Evolutionary conservation across 2,888 invertebrate genomes (phyloP), one percentile per base, ranked within the genome.

Genomic region (Diaphora mendica): DNA sequence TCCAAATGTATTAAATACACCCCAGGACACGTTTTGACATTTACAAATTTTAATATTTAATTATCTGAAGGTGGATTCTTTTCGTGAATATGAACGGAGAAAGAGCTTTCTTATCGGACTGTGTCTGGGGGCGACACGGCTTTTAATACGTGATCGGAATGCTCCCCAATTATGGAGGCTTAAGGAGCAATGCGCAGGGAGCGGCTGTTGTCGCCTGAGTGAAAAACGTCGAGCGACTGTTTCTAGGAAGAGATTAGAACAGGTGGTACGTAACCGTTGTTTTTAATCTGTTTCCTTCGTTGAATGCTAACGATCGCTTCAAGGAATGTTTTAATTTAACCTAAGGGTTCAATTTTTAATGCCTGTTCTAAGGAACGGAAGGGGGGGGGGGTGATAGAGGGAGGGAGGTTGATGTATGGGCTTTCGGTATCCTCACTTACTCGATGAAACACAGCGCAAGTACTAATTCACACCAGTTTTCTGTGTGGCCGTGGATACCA

Each of bases 121-220:
- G 86, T 88, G 86, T 88, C 92, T 92, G 91, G 85, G 86, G 86
- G 86, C 88, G 92, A 92, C 93, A 91, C 88, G 87, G 90, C 90
- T 91, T 92, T 90, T 90, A 90, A 91, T 91, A 94, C 94, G 94
- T 94, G 94, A 92, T 93, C 90, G 83, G 93, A 93, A 93, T 93
- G 79, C 86, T 87, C 77, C 82, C 86, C 91, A 93, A 92, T 92
- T 91, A 91, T 87, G 84, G 86, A 75, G 83, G 89, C 87, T 91
- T 86, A 88, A 89, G 89, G 82, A 89, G 85, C 84, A 81, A 84
- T 85, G 84, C 82, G 80, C 51, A 17, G 33, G 13, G 82, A 81
- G 77, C 74, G 70, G 75, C 70, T 79, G 75, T 71, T 68, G 55
- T 71, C 82, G 82, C 39, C 62, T 78, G 79, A 86, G 76, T 72